These are phyloP conservation scores for Stomorhina lunata DNA, from an alignment of 2,888 invertebrate genomes.

Conservation along the genomic window DNA sequence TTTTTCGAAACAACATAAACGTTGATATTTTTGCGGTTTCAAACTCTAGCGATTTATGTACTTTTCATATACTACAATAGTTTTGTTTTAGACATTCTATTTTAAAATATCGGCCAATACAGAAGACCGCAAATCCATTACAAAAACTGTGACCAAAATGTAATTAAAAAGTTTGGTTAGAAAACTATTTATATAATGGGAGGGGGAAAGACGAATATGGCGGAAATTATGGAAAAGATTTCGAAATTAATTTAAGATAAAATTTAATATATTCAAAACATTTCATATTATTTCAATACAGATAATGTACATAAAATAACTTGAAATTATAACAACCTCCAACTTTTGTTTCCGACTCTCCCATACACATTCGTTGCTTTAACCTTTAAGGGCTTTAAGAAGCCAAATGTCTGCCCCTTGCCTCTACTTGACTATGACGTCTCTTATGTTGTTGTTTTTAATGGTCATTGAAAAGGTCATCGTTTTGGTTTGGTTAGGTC, in stretches of 20 bases:
- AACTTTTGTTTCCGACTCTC: not conserved
- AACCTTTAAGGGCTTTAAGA: not conserved
- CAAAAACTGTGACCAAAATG: not conserved
- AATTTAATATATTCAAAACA: not conserved
- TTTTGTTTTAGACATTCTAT: not conserved
- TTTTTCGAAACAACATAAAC: slow-evolving; percentile 46
- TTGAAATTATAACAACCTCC: not conserved
- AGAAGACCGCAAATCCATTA: slow-evolving; percentile 30
- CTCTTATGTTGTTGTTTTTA: slow-evolving; percentile 38
- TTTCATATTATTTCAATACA: not conserved
- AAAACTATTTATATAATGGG: no score
- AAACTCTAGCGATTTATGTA: slow-evolving; percentile 25
- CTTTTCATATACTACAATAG: no score
- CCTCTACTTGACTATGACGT: not conserved
- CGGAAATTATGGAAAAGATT: not conserved
- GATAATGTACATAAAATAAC: not conserved
- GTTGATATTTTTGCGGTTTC: slow-evolving; percentile 40
- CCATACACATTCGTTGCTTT: not conserved
- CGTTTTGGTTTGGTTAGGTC: slow-evolving; percentile 14
- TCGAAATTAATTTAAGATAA: not conserved
- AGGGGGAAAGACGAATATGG: no score
- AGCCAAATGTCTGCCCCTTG: slow-evolving; percentile 16
- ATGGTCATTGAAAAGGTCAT: slow-evolving; percentile 45
- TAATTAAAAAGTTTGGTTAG: not conserved
- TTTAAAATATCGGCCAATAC: not conserved